Evolutionary conservation across 2,888 invertebrate genomes (phyloP).

Genomic region (Lycocerus yunnanus): DNA sequence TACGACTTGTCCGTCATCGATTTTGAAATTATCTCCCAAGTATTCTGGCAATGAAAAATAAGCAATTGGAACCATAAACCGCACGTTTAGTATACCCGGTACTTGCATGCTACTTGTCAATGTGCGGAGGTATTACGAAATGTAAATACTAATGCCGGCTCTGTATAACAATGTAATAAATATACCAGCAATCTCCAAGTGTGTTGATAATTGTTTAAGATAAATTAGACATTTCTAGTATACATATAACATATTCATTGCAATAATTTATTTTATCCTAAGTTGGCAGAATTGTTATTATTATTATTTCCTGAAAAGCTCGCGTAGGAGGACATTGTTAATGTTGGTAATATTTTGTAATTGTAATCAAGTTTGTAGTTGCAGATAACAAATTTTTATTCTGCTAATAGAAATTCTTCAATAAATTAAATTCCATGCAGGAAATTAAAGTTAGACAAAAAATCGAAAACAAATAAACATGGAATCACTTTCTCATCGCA

Average conservation of each 20-base stretch:
- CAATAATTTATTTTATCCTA: constrained; percentile 53
- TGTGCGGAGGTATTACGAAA: too few relatives aligned
- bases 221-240: constrained; percentile 52
- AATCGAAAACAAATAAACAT: constrained; percentile 29
- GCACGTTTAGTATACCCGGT: too few relatives aligned
- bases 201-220: constrained; percentile 50
- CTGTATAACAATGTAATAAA: not conserved
- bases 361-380: constrained; percentile 49
- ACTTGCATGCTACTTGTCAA: too few relatives aligned
- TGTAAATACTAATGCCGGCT: too few relatives aligned
- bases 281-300: constrained; percentile 50
- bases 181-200: constrained; percentile 25
- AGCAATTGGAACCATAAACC: too few relatives aligned
- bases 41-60: too few relatives aligned
- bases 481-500: constrained; percentile 47
- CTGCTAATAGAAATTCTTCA: not conserved
- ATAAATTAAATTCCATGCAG: not conserved
- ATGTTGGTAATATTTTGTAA: constrained; percentile 55
- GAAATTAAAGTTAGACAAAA: not conserved
- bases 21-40: too few relatives aligned
- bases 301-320: constrained; percentile 54
- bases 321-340: constrained; percentile 53
- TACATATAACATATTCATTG: constrained; percentile 46
- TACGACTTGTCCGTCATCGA: too few relatives aligned
- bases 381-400: not conserved